These are phyloP conservation scores for Chelmon rostratus DNA, from an alignment of 2,797 vertebrate genomes.

Conservation along the genomic window DNA sequence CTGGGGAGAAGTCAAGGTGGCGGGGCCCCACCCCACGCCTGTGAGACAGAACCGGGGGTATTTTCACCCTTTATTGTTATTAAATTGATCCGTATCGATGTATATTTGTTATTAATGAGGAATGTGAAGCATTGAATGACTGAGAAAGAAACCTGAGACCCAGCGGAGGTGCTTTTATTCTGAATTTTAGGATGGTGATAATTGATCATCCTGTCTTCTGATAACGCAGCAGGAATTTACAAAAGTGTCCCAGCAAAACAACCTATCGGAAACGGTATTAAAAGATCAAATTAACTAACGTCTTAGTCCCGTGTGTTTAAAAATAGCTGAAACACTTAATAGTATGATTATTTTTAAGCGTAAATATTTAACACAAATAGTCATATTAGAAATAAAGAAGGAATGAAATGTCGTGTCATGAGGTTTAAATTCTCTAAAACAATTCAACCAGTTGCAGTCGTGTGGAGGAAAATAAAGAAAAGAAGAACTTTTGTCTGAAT, in stretches of 20 bases:
- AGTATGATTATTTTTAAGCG: too few relatives aligned
- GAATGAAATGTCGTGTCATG: background rate
- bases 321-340: too few relatives aligned
- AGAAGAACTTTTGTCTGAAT: background rate
- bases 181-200: background rate
- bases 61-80: rapidly evolving
- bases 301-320: background rate
- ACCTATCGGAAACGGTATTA: background rate
- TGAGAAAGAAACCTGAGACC: too few relatives aligned
- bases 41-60: background rate
- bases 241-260: background rate
- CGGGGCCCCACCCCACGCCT: background rate
- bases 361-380: background rate
- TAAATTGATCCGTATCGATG: background rate
- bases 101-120: background rate
- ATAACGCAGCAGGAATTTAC: background rate
- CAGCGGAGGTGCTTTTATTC: background rate
- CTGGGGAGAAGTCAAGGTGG: background rate
- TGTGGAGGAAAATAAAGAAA: background rate
- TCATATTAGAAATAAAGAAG: background rate
- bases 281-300: rapidly evolving
- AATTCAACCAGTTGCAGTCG: background rate
- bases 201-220: background rate
- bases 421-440: background rate
- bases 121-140: background rate